Conservation (phyloP, 2,797 vertebrate genomes). For the Gila robusta region DNA sequence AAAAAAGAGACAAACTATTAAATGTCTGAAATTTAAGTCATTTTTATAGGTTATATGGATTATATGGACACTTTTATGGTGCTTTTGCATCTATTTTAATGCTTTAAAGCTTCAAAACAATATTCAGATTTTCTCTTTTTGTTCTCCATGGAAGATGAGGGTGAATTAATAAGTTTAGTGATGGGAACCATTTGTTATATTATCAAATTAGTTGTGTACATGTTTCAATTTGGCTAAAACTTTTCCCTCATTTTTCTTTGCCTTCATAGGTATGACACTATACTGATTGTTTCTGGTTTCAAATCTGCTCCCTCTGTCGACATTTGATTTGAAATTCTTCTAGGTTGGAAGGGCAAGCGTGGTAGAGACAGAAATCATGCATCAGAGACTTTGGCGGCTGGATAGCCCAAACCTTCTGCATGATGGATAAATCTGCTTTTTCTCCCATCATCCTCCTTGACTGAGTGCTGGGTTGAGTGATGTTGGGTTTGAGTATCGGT, state of each 20-base stretch:
- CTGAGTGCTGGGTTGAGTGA: conserved; percentile 30
- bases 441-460: conserved; percentile 36
- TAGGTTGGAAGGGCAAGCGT: conserved; percentile 36
- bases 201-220: not conserved
- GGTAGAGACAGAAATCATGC: conserved; percentile 30
- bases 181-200: not conserved
- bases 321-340: conserved; percentile 47
- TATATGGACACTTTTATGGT: not conserved
- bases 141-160: not conserved
- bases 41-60: not conserved
- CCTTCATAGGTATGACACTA: not conserved
- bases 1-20: not conserved
- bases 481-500: conserved; percentile 19
- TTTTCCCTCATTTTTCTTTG: not conserved
- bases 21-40: not conserved
- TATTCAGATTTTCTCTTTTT: not conserved
- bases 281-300: conserved; percentile 15
- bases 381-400: conserved; percentile 22
- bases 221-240: not conserved
- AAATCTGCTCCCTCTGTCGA: conserved; percentile 22
- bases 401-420: conserved; percentile 31
- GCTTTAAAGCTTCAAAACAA: not conserved
- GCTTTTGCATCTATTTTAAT: not conserved
- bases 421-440: conserved; percentile 47
- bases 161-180: not conserved